phyloP scores from a whole-genome alignment of 2,797 vertebrate genomes.

The Nannoperca obscura region DNA sequence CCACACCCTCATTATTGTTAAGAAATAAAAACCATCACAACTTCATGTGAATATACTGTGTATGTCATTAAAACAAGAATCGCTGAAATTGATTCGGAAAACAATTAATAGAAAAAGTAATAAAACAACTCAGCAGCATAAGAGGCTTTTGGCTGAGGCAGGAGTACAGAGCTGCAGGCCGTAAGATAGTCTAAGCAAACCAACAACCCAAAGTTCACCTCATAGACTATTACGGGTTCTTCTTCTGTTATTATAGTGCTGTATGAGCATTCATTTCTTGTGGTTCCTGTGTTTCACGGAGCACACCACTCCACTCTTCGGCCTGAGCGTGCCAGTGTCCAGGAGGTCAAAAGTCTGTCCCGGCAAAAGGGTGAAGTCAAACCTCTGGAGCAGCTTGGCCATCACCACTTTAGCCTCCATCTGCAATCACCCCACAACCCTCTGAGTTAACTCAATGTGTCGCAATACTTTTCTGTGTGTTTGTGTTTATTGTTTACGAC shows the following conservation, averaged over 20 bases:
- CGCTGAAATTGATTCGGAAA: too few relatives aligned
- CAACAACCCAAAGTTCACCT: not conserved
- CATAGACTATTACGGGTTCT: not conserved
- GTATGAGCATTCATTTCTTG: not conserved
- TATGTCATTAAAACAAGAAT: not conserved
- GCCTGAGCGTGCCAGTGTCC: conserved; percentile 86
- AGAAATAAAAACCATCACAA: not conserved
- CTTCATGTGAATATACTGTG: not conserved
- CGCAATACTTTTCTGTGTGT: not conserved
- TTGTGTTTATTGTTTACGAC: not conserved
- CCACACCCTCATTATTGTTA: not conserved
- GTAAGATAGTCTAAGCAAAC: not conserved
- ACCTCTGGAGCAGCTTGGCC: conserved; percentile 94
- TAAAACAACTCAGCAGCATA: not conserved
- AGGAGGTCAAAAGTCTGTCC: conserved; percentile 88
- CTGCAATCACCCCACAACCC: conserved; percentile 70
- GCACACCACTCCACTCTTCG: conserved; percentile 89
- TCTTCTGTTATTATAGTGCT: not conserved
- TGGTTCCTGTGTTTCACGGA: conserved; percentile 76
- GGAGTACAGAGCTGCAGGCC: not conserved
- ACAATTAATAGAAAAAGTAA: not conserved
- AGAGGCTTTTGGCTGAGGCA: not conserved
- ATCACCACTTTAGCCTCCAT: conserved; percentile 95
- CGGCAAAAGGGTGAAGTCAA: conserved; percentile 87
- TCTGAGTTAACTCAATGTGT: not conserved